Base-by-base conservation (phyloP, 2,113 vertebrate species). In the Forbesichthys papilliferus region DNA sequence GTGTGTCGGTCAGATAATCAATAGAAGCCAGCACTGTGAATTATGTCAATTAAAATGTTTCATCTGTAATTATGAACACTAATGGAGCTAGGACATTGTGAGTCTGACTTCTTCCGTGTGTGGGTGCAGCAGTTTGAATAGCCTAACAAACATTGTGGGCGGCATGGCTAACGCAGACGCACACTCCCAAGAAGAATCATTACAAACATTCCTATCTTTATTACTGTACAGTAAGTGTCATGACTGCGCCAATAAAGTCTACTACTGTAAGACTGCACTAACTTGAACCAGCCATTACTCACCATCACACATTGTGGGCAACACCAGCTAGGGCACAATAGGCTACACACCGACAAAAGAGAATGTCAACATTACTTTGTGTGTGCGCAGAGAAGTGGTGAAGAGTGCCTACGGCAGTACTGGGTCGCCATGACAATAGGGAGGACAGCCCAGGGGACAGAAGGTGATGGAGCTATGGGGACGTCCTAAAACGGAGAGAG, bases 351-450 rank as follows among this genome's bases (percentile, higher is more conserved):
- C 86, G 86, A 90, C 76, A 85, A 84, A 90, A 57, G 70, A 82
- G 60, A 42, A 58, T 75, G 79, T 87, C 80, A 87, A 78, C 80
- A 74, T 64, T 77, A 61, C 78, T 70, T 8, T 61, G n/a, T 18
- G 3, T 61, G 36, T 5, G 61, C 58, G 75, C 78, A 75, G 80
- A 81, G 77, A 82, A 47, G 69, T 78, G 73, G 69, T 34, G 63
- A 85, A 81, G 61, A 66, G 64, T 8, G 55, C 79, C 65, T 14
- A 54, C 71, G 75, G 78, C 67, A 42, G 68, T 78, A 68, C 71
- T 77, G 75, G 88, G 89, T 90, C 89, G 90, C 85, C 88, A 90
- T 79, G 89, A 90, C 86, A 90, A 88, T 86, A 56, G 86, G 75
- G 33, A 82, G 69, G 67, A 63, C 69, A 68, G 55, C 84, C 78